phyloP scores from a whole-genome alignment of 1,140 invertebrate genomes.

The Neelides sp. region DNA sequence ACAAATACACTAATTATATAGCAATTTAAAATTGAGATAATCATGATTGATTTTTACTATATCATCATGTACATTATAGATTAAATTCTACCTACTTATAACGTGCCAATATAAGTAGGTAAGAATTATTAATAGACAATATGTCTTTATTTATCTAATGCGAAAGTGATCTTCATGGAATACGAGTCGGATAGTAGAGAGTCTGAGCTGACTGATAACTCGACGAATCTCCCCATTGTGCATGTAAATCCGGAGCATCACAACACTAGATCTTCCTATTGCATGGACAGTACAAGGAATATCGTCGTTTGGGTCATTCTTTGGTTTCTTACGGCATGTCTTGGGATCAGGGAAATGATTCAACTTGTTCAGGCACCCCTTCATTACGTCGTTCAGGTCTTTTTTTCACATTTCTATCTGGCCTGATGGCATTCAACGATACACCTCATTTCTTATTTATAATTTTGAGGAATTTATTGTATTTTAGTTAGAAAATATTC shows the following conservation, averaged over 20 bases:
- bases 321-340: constrained; percentile 26
- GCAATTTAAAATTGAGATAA: too few relatives aligned
- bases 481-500: constrained; percentile 28
- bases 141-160: too few relatives aligned
- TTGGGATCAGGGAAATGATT: constrained; percentile 31
- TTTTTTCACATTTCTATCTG: neutral
- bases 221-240: neutral
- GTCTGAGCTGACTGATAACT: constrained; percentile 11
- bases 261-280: constrained; percentile 24
- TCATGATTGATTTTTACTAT: too few relatives aligned
- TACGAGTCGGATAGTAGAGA: constrained; percentile 29
- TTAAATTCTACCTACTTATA: too few relatives aligned
- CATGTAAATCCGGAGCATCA: constrained; percentile 12
- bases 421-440: neutral
- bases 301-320: constrained; percentile 28
- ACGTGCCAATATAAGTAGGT: too few relatives aligned
- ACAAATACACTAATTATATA: too few relatives aligned
- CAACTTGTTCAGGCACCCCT: constrained; percentile 30
- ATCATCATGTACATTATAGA: too few relatives aligned
- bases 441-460: neutral
- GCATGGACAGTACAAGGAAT: constrained; percentile 30
- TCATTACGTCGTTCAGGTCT: constrained; percentile 30
- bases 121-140: too few relatives aligned
- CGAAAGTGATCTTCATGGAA: constrained; percentile 31
- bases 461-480: too few relatives aligned